Evolutionary conservation across 2,113 vertebrate species (phyloP), one percentile per base, ranked within the genome.

Genomic region (Nannobrachium achirus): DNA sequence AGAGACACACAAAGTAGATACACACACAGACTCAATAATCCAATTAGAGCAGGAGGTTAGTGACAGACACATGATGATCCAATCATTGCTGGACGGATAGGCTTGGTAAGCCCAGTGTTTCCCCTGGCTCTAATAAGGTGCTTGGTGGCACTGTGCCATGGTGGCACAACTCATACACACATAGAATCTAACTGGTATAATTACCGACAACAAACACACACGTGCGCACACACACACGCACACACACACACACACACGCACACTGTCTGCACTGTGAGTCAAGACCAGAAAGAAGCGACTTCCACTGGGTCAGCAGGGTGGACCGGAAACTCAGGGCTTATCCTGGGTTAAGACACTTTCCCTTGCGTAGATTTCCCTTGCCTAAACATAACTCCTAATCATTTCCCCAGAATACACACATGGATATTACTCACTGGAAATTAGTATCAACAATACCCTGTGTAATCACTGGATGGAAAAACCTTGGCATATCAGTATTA

Each of bases 181-280:
- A 76, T 81, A 85, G 78, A 76, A 83, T 85, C 63, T 77, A 86
- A 81, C 75, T 81, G 64, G 84, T 87, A 89, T 88, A 87, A 86
- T 56, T 57, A 60, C 75, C 57, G 57, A 74, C 63, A n/a, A n/a
- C n/a, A 8, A 10, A 8, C 44, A 41, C 13, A 41, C 14, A 66
- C 41, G 25, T 16, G 13, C 16, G 14, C 63, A 68, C 78, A 80
- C 59, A 76, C 45, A 3, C 63, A 9, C 59, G 46, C 41, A 61
- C 42, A 61, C 58, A 25, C 58, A 39, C 38, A 45, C 6, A 38
- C 52, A 6, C 52, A 33, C 10, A 56, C 55, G 15, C 33, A 14
- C 55, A 39, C 55, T 8, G 38, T 25, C 20, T 25, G 14, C 15
- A 14, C 13, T 4, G 53, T 87, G 87, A 89, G 75, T 86, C 87